Percentiles rank a stretch among this genome's conserved stretches.
phyloP scores from a whole-genome alignment of 1,140 invertebrate species.

The Drosophila watanabei region DNA sequence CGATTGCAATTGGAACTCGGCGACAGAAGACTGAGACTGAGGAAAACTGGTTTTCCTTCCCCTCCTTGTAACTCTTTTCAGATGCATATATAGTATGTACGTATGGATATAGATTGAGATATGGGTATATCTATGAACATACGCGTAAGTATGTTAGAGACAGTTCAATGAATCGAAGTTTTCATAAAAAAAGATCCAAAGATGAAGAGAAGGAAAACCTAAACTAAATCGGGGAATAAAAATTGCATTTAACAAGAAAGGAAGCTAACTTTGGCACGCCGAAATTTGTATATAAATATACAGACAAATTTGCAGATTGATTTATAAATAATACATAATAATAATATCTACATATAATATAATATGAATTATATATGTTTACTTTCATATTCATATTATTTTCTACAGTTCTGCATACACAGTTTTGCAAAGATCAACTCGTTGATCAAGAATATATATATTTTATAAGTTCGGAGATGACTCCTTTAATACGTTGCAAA shows the following conservation, averaged over 20 bases:
- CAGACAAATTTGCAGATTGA: too few species aligned
- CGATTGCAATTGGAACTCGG: conserved; percentile 61
- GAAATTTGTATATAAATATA: too few species aligned
- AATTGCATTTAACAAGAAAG: not conserved
- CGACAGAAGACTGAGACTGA: conserved; percentile 32
- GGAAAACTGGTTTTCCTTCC: conserved; percentile 42
- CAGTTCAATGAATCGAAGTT: conserved; percentile 51
- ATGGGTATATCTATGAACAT: not conserved
- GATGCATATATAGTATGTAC: not conserved
- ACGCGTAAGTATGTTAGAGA: not conserved
- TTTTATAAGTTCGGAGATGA: too few species aligned
- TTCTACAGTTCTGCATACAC: too few species aligned
- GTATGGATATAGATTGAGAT: not conserved
- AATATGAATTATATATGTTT: too few species aligned
- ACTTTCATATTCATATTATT: too few species aligned
- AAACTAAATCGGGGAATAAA: not conserved
- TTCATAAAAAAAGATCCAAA: conserved; percentile 17
- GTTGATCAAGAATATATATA: not conserved
- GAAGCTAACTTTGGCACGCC: too few species aligned
- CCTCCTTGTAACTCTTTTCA: conserved; percentile 1
- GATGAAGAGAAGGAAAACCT: conserved; percentile 1
- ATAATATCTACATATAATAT: too few species aligned
- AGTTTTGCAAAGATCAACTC: too few species aligned
- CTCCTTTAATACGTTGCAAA: too few species aligned
- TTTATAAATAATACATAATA: too few species aligned